Base-by-base conservation (phyloP, 2,797 vertebrate species). In the Silurus aristotelis region DNA sequence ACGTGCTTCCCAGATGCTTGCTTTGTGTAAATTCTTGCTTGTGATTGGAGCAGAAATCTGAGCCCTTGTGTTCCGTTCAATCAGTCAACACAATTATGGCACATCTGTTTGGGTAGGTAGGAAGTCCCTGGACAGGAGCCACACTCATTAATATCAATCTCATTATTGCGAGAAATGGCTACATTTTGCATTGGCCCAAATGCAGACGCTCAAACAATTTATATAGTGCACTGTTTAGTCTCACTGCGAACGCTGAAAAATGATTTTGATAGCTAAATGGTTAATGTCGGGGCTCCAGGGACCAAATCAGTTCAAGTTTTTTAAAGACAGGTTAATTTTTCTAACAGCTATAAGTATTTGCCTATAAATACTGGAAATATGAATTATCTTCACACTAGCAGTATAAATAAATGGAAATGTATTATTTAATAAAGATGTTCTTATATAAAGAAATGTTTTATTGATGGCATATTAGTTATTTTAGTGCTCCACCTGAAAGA, bases 101-200 rank as follows among this genome's bases (percentile, higher is more conserved):
- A 86, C 88, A 90, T 89, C 90, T 85, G 85, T 90, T 87, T 87
- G 81, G 86, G 75, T 58, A 85, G 86, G 86, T 84, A 78, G 83
- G 80, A 83, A 85, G 82, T 88, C 88, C 86, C 88, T 88, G 60
- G 82, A 72, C 58, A 87, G 58, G 71, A 87, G 85, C 72, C 81
- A 71, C 27, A 25, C 86, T 87, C 86, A 89, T 88, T 89, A 86
- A 90, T 87, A 87, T 90, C 88, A 84, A 87, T 85, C 89, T 88
- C 67, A 83, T 88, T 88, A 88, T 82, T 77, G 71, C 70, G 55
- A 84, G 78, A 77, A 87, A 88, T 86, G 79, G 80, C 83, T 73
- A 79, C 64, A 82, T 82, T 86, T 86, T 79, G 73, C 64, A 31
- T 43, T 38, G 61, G 48, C 85, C 63, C 55, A 77, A 87, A 82